Base-by-base conservation (phyloP, 2,113 vertebrate species). In the Pavo muticus region DNA sequence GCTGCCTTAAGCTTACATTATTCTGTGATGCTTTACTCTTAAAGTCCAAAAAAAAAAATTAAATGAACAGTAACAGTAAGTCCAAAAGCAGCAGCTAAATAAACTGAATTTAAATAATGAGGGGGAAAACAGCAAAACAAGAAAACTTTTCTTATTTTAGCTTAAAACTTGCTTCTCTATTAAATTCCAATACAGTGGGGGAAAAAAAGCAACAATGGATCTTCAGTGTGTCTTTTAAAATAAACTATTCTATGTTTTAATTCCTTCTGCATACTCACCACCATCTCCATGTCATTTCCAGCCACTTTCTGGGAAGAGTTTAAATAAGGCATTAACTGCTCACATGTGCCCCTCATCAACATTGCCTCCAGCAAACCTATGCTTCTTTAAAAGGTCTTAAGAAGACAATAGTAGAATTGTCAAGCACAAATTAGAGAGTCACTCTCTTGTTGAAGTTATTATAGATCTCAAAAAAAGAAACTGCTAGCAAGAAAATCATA, bases 361-460 rank as follows among this genome's bases (percentile, higher is more conserved):
- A 61, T 4, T 57, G 30, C 52, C 61, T 91, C 52, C 70, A 92
- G 37, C 48, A 89, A 89, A 25, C 23, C 63, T 27, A 27, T 21
- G 27, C 20, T 63, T 89, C 48, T 76, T 75, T 50, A 37, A 67
- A 67, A 79, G 69, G 4, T 27, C 74, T 59, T 39, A 85, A 75
- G 10, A 86, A 68, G 30, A 40, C 23, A 37, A 24, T 14, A 61
- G 37, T 37, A 68, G 84, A 91, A 67, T 9, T 81, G 15, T 54
- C 72, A 7, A 18, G 9, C 50, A 23, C 30, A 91, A 84, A 84
- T 57, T 65, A 85, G 52, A 42, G 54, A 64, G 40, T 39, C 1
- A 12, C 47, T 76, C 71, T 72, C 52, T 40, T 44, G 12, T 84
- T 92, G 72, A 91, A 95, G 68, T 52, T 30, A 48, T 63, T 81